Percentiles rank a stretch among this genome's conserved stretches.
Evolutionary conservation across 2,113 vertebrate species (phyloP).

Genomic region (Anser cygnoides): DNA sequence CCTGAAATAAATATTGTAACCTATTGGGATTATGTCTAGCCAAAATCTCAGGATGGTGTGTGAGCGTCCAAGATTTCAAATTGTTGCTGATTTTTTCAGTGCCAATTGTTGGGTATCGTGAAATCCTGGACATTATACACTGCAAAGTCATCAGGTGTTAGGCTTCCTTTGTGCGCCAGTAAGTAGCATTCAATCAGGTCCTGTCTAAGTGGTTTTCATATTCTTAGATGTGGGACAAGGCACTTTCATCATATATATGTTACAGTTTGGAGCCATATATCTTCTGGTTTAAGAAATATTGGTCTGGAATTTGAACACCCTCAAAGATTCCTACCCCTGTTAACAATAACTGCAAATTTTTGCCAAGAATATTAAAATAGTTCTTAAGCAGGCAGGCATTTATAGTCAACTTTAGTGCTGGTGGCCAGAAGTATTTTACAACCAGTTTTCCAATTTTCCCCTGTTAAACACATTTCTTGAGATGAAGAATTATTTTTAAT

Average conservation of each 20-base stretch:
- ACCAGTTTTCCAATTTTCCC: not conserved
- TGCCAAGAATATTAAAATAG: not conserved
- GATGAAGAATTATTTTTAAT: slow-evolving; percentile 18
- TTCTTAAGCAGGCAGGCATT: not conserved
- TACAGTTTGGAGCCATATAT: not conserved
- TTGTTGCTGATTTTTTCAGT: not conserved
- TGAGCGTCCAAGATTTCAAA: not conserved
- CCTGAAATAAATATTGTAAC: not conserved
- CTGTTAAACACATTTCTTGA: not conserved
- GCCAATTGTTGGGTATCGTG: not conserved
- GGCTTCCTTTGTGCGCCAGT: not conserved
- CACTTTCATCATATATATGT: not conserved
- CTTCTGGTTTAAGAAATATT: not conserved
- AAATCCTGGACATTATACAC: not conserved
- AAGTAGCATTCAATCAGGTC: not conserved
- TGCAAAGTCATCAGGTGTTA: not conserved
- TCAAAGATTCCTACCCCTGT: not conserved
- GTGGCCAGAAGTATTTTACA: not conserved
- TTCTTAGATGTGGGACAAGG: not conserved
- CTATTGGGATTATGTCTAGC: not conserved
- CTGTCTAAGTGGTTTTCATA: not conserved
- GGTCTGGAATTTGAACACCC: not conserved
- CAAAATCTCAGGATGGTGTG: not conserved
- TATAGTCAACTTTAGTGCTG: not conserved
- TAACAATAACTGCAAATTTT: slow-evolving; percentile 23